Conservation (phyloP, 2,888 invertebrate species). For the Eupithecia subfuscata region DNA sequence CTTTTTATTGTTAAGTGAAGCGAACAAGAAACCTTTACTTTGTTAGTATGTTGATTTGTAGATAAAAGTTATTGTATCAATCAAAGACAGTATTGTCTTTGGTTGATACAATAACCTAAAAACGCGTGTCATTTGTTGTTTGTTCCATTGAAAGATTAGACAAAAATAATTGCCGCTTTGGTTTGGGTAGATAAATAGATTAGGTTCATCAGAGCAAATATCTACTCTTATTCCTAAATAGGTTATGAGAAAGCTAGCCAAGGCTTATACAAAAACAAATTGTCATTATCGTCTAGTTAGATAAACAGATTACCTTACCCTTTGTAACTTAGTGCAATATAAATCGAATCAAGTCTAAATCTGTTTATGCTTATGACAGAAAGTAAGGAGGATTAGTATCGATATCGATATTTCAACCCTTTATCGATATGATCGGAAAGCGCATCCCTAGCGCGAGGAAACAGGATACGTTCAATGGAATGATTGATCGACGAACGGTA, state of each 20-base stretch:
- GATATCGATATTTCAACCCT: neutral
- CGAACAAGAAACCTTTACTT: too few relatives aligned
- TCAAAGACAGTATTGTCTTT: neutral
- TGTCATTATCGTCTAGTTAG: neutral
- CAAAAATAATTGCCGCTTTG: neutral
- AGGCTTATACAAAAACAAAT: neutral
- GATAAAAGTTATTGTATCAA: neutral
- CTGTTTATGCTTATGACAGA: neutral
- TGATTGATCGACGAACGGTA: constrained; percentile 82
- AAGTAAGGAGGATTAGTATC: neutral
- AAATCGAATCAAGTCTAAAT: neutral
- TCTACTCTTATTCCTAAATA: neutral
- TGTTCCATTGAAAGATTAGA: neutral
- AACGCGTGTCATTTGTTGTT: neutral
- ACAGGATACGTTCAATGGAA: constrained; percentile 83
- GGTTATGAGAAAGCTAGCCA: neutral
- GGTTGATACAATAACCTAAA: neutral
- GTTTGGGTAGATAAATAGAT: neutral
- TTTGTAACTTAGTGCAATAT: too few relatives aligned
- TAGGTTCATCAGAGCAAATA: neutral
- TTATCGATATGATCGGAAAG: constrained; percentile 45
- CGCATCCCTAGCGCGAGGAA: constrained; percentile 69
- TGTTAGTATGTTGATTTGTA: neutral
- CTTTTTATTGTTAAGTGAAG: too few relatives aligned
- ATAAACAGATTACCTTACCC: neutral